These are phyloP conservation scores for Rhyacichthys aspro DNA, from an alignment of 2,797 vertebrate genomes.

Conservation along the genomic window DNA sequence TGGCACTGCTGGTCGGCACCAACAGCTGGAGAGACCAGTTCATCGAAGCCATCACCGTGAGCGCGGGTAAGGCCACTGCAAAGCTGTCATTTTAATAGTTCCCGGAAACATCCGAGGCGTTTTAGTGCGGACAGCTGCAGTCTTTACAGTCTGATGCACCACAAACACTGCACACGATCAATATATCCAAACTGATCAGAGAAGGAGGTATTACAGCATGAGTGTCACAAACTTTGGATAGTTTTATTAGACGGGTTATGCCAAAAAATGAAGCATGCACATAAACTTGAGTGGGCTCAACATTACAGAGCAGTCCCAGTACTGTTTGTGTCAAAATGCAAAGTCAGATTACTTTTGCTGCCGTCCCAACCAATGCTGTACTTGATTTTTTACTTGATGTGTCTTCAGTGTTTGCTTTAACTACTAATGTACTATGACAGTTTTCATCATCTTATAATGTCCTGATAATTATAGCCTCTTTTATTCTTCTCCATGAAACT, in stretches of 20 bases:
- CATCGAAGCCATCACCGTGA: conserved; percentile 98
- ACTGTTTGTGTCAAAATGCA: too few relatives aligned
- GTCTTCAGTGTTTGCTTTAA: too few relatives aligned
- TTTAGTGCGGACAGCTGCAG: conserved; percentile 35
- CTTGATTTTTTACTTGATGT: too few relatives aligned
- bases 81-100: background rate
- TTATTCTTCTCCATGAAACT: too few relatives aligned
- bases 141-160: conserved; percentile 19
- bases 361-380: too few relatives aligned
- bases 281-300: conserved; percentile 17
- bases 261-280: conserved; percentile 3
- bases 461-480: too few relatives aligned
- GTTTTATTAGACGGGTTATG: conserved; percentile 3
- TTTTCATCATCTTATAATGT: too few relatives aligned
- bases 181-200: background rate
- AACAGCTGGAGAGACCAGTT: conserved; percentile 99
- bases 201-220: background rate
- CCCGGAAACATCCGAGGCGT: background rate
- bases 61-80: conserved; percentile 86
- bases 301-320: too few relatives aligned
- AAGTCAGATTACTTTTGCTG: too few relatives aligned
- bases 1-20: conserved; percentile 96
- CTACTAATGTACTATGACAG: too few relatives aligned
- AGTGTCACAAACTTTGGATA: background rate
- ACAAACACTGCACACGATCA: background rate